Conservation (phyloP, 2,888 invertebrate species). For the Troides helena region DNA sequence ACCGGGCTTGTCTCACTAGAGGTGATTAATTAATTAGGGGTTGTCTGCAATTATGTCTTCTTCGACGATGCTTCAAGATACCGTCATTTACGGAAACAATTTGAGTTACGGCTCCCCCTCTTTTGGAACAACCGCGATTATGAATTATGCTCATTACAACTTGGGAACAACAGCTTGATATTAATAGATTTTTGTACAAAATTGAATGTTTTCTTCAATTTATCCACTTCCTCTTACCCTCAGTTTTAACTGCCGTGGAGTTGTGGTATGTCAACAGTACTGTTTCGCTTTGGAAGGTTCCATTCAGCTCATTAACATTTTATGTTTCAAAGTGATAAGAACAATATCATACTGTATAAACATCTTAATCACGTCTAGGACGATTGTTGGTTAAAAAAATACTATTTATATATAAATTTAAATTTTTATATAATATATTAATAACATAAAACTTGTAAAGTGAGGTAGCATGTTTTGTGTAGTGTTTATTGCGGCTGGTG, state of each 20-base stretch:
- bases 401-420: no score
- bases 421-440: no score
- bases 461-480: neutral
- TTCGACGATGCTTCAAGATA: constrained; percentile 45
- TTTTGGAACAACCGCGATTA: constrained; percentile 1
- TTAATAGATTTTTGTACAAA: neutral
- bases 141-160: constrained; percentile 9
- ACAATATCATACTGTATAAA: no score
- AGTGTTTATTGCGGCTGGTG: neutral
- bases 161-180: neutral
- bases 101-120: constrained; percentile 32
- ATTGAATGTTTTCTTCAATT: neutral
- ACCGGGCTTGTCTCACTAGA: constrained; percentile 55
- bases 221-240: no score
- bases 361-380: no score
- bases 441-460: neutral
- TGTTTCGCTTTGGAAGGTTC: no score
- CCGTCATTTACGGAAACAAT: constrained; percentile 41
- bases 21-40: constrained; percentile 78
- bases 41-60: constrained; percentile 69
- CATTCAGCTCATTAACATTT: neutral
- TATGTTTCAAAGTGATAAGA: neutral
- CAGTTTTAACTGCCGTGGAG: no score
- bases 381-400: no score
- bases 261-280: no score